phyloP scores from a whole-genome alignment of 2,797 vertebrate species.

The Vipera latastei region DNA sequence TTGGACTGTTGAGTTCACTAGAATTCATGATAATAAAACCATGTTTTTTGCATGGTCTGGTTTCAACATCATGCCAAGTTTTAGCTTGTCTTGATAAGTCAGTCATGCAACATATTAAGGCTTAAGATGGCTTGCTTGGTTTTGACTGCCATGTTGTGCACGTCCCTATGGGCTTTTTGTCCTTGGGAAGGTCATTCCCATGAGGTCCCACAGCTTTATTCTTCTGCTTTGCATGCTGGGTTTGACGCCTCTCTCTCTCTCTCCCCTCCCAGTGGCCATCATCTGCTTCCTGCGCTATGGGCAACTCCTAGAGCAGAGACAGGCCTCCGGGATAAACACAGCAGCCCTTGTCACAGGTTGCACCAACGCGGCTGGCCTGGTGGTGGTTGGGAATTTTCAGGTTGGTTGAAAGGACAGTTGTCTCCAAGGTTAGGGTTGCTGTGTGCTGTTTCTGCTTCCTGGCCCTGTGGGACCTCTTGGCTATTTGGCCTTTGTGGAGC shows the following conservation, averaged over 20 bases:
- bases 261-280: slow-evolving; percentile 78
- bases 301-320: slow-evolving; percentile 87
- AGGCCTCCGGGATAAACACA: slow-evolving; percentile 86
- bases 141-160: background rate
- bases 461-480: background rate
- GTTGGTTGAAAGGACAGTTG: slow-evolving; percentile 59
- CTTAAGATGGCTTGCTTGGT: background rate
- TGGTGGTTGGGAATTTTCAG: slow-evolving; percentile 94
- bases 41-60: background rate
- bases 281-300: slow-evolving; percentile 89
- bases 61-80: background rate
- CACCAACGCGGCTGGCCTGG: slow-evolving; percentile 84
- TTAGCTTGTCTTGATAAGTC: background rate
- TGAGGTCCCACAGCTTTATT: background rate
- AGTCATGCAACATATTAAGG: background rate
- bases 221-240: background rate
- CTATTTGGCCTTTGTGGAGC: background rate
- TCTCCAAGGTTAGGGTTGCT: background rate
- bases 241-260: background rate
- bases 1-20: background rate
- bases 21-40: background rate
- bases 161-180: background rate
- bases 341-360: slow-evolving; percentile 84
- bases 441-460: background rate
- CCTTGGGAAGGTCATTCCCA: background rate